phyloP scores from a whole-genome alignment of 2,888 invertebrate species.

The Cordilura impudica region DNA sequence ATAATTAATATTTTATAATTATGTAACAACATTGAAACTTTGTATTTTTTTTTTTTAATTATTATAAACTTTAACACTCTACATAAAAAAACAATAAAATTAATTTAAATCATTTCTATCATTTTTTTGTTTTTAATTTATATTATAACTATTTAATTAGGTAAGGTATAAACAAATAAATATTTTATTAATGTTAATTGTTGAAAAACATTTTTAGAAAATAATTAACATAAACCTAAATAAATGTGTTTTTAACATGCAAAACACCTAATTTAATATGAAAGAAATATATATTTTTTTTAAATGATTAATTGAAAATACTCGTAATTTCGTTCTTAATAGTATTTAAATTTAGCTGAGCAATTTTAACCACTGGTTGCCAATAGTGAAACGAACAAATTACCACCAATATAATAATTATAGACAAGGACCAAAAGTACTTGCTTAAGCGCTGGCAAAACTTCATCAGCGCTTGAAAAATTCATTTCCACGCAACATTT shows the following conservation, averaged over 20 bases:
- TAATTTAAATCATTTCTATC: background rate
- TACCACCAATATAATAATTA: too few relatives aligned
- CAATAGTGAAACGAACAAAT: too few relatives aligned
- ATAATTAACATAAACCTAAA: background rate
- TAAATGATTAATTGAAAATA: too few relatives aligned
- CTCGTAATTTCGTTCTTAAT: background rate
- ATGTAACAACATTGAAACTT: conserved; percentile 41
- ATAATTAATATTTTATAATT: background rate
- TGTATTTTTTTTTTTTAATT: background rate
- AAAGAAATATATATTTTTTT: background rate
- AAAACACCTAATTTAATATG: background rate
- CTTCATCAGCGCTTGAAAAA: too few relatives aligned
- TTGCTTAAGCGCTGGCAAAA: too few relatives aligned
- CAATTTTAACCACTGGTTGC: too few relatives aligned
- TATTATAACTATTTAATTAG: background rate
- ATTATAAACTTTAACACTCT: conserved; percentile 18
- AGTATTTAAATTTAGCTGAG: background rate
- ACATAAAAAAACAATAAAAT: background rate
- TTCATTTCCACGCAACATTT: too few relatives aligned
- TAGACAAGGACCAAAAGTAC: too few relatives aligned
- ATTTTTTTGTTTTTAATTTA: background rate
- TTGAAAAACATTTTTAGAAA: background rate
- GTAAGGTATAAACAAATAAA: background rate
- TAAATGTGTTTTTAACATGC: conserved; percentile 37
- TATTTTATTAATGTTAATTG: background rate